Conservation (phyloP, 2,113 vertebrate species). For the Pseudorasbora parva region DNA sequence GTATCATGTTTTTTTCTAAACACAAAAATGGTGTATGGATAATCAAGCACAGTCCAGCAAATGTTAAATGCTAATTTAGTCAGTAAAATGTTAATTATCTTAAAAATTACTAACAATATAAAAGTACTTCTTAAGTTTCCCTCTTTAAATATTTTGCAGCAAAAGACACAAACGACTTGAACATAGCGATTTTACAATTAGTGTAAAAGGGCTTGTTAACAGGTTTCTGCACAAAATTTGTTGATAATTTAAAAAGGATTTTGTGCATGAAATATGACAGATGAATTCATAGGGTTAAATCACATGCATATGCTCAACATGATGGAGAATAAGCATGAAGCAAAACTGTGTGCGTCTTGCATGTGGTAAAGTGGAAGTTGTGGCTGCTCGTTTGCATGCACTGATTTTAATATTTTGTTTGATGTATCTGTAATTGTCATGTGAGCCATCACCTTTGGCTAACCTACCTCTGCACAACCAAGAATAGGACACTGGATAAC, state of each 20-base stretch:
- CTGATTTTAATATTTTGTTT: constrained; percentile 33
- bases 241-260: neutral
- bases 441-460: constrained; percentile 18
- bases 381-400: neutral
- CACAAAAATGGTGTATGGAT: too few relatives aligned
- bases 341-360: neutral
- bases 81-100: too few relatives aligned
- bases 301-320: neutral
- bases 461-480: constrained; percentile 20
- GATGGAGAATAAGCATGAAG: neutral
- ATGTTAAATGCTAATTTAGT: too few relatives aligned
- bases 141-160: too few relatives aligned
- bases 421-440: constrained; percentile 3
- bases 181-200: too few relatives aligned
- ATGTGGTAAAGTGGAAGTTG: neutral
- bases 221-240: neutral
- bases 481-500: neutral
- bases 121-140: too few relatives aligned
- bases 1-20: too few relatives aligned
- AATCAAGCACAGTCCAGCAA: too few relatives aligned
- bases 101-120: too few relatives aligned
- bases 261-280: neutral
- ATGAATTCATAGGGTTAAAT: neutral
- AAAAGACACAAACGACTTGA: too few relatives aligned
- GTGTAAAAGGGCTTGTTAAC: neutral